phyloP scores from a whole-genome alignment of 2,888 invertebrate species.

The Nesidiocoris tenuis region DNA sequence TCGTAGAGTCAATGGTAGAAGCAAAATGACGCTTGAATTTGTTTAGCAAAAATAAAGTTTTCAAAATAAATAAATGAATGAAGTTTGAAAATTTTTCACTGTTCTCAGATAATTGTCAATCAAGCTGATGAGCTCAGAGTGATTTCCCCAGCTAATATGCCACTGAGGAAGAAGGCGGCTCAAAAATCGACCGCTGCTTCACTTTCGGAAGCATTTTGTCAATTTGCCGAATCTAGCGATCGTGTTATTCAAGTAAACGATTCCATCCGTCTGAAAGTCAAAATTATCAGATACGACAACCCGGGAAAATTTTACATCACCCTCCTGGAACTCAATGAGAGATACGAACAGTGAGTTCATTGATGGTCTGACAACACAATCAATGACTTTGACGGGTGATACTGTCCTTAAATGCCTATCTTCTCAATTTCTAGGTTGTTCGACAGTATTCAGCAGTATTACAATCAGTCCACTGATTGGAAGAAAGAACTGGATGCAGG shows the following conservation, averaged over 20 bases:
- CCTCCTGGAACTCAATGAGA: background rate
- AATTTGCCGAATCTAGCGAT: too few species aligned
- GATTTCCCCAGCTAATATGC: background rate
- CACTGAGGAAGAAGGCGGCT: background rate
- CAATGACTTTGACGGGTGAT: too few species aligned
- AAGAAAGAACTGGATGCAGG: too few species aligned
- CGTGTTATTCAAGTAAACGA: too few species aligned
- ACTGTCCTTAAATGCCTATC: too few species aligned
- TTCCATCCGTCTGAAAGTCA: conserved; percentile 39
- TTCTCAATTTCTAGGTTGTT: background rate
- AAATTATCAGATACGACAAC: conserved; percentile 29
- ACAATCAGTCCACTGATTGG: background rate
- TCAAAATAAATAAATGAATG: too few species aligned
- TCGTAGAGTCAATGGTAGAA: too few species aligned
- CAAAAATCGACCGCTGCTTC: background rate
- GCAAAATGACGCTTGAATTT: too few species aligned
- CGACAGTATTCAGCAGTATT: background rate
- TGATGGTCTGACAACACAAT: background rate
- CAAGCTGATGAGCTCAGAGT: conserved; percentile 9
- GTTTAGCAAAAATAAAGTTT: too few species aligned
- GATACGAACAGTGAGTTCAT: conserved; percentile 31
- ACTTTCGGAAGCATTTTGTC: too few species aligned
- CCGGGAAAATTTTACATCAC: conserved; percentile 46
- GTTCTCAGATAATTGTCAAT: conserved; percentile 1
- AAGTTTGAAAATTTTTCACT: too few species aligned